Evolutionary conservation across 2,113 vertebrate genomes (phyloP).

Genomic region (Eonycteris spelaea): DNA sequence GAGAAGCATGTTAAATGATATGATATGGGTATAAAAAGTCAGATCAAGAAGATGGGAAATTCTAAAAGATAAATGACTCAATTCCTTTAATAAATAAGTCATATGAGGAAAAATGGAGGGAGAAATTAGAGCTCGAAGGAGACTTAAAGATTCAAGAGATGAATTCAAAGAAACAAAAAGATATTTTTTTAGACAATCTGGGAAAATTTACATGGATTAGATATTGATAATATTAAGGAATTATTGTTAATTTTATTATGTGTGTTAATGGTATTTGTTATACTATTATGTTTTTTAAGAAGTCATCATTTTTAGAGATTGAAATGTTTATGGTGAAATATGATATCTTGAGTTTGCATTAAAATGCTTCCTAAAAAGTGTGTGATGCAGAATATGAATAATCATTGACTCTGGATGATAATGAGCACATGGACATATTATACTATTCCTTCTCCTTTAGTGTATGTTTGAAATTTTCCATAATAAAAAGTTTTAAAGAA

Average conservation of each 20-base stretch:
- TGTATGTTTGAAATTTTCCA: not conserved
- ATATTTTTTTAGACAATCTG: slow-evolving; percentile 11
- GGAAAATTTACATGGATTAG: not conserved
- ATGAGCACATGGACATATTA: not conserved
- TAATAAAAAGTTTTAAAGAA: not conserved
- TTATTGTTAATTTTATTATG: not conserved
- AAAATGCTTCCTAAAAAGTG: not conserved
- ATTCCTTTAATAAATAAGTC: not conserved
- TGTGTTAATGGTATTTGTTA: not conserved
- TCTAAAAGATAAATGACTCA: not conserved
- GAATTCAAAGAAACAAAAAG: not conserved
- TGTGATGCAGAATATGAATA: not conserved
- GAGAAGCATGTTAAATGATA: not conserved
- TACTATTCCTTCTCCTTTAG: not conserved
- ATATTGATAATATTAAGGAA: not conserved
- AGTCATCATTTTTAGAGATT: slow-evolving; percentile 1
- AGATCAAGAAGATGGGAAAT: not conserved
- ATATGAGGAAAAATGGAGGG: not conserved
- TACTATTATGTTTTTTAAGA: not conserved
- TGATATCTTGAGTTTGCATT: not conserved
- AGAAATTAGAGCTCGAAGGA: not conserved
- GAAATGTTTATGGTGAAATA: slow-evolving; percentile 5
- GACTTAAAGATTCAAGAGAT: not conserved
- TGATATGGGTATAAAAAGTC: not conserved
- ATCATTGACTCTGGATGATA: not conserved